Evolutionary conservation across 2,797 vertebrate species (phyloP).

Genomic region (Mus minutoides): DNA sequence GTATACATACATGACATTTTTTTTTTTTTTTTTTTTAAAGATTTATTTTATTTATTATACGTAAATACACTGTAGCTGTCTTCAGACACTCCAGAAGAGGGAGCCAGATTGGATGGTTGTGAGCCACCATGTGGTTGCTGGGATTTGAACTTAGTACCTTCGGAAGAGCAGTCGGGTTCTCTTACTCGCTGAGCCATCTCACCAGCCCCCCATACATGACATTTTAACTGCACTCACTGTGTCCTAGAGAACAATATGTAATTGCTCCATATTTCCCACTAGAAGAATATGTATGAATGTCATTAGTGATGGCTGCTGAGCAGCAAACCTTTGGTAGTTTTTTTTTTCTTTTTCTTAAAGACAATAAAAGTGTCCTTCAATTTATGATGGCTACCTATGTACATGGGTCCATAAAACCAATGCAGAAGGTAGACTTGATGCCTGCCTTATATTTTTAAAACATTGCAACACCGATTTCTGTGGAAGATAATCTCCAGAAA

Average conservation of each 20-base stretch:
- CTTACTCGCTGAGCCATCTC: too few species aligned
- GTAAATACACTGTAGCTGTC: too few species aligned
- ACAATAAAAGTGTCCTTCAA: neutral
- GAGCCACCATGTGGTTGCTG: too few species aligned
- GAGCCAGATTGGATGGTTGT: too few species aligned
- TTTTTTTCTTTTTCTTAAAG: neutral
- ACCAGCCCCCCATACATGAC: too few species aligned
- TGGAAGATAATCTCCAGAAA: conserved; percentile 37
- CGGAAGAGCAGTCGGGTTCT: too few species aligned
- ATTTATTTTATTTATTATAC: too few species aligned
- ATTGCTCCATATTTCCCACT: neutral
- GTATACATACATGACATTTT: too few species aligned
- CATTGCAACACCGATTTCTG: neutral
- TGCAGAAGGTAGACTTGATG: neutral
- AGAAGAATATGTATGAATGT: neutral
- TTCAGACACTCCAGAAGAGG: too few species aligned
- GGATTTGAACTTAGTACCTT: too few species aligned
- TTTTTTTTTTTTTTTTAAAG: too few species aligned
- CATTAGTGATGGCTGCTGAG: neutral
- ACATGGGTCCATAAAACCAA: conserved; percentile 42
- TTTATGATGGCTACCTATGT: neutral
- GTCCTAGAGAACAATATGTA: neutral
- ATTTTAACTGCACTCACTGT: neutral
- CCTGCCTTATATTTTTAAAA: conserved; percentile 21
- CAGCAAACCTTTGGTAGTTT: neutral